Percentiles rank a stretch among this genome's conserved stretches.
Conservation (phyloP, 2,113 vertebrate species). For the Carassius gibelio region DNA sequence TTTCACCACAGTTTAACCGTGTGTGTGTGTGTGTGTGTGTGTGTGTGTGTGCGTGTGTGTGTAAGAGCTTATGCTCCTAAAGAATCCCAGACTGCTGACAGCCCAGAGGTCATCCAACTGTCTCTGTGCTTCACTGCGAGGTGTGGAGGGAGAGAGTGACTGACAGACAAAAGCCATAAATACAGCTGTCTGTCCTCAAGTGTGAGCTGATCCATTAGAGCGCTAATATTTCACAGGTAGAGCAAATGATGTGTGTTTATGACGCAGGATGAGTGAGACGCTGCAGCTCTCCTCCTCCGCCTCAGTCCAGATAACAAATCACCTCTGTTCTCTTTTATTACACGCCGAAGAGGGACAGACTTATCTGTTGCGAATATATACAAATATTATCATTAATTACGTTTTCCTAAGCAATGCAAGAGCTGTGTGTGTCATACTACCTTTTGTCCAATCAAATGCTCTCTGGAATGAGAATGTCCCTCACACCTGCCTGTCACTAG, state of each 20-base stretch:
- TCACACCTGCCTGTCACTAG: neutral
- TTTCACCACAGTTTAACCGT: constrained; percentile 79
- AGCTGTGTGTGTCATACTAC: neutral
- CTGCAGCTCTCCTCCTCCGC: constrained; percentile 8
- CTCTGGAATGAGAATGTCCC: neutral
- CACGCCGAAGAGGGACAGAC: neutral
- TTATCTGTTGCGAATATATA: neutral
- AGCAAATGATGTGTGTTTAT: constrained; percentile 31
- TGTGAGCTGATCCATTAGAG: constrained; percentile 64
- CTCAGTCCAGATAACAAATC: neutral
- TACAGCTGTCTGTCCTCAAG: constrained; percentile 59
- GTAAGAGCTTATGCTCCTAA: constrained; percentile 72
- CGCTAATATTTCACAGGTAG: constrained; percentile 74
- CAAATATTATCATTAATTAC: neutral
- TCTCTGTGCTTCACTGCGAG: constrained; percentile 24
- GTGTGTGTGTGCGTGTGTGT: constrained; percentile 46
- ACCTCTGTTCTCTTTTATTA: neutral
- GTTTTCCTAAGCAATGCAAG: neutral
- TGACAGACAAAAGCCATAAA: constrained; percentile 63
- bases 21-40: constrained; percentile 42
- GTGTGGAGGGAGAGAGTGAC: constrained; percentile 11
- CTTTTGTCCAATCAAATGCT: neutral
- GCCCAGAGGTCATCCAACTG: constrained; percentile 73
- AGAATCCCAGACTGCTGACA: constrained; percentile 84
- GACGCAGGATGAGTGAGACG: constrained; percentile 2